Evolutionary conservation across 2,888 invertebrate species (phyloP).

Genomic region (Apotomis betuletana): DNA sequence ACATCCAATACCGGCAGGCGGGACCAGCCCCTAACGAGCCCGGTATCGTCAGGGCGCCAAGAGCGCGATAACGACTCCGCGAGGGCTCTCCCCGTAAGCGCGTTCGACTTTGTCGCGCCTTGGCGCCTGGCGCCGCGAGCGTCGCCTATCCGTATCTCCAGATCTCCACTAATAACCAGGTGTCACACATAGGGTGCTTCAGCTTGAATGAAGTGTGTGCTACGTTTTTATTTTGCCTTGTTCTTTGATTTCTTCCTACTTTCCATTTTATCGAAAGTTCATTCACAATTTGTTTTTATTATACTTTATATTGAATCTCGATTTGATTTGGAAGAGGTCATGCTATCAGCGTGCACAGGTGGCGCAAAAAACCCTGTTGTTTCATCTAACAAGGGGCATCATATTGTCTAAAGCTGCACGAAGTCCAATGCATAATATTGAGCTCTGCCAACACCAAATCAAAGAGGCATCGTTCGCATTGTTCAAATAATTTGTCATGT

Average conservation of each 20-base stretch:
- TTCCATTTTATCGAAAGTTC: not conserved
- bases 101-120: constrained; percentile 44
- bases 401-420: too few relatives aligned
- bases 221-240: constrained; percentile 33
- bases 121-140: constrained; percentile 26
- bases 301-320: not conserved
- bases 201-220: constrained; percentile 31
- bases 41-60: constrained; percentile 43
- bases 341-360: too few relatives aligned
- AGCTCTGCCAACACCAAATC: not conserved
- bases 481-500: not conserved
- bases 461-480: not conserved
- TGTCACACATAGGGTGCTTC: constrained; percentile 33
- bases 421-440: not conserved
- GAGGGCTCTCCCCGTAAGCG: constrained; percentile 47
- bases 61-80: constrained; percentile 60
- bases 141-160: constrained; percentile 29
- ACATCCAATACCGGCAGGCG: constrained; percentile 2
- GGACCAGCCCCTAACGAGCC: constrained; percentile 38
- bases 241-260: constrained; percentile 9
- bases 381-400: too few relatives aligned
- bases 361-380: too few relatives aligned
- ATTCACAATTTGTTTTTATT: not conserved
- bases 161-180: constrained; percentile 35
- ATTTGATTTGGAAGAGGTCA: too few relatives aligned